These are phyloP conservation scores for Lophius americanus DNA, from an alignment of 2,797 vertebrate genomes.

Conservation along the genomic window DNA sequence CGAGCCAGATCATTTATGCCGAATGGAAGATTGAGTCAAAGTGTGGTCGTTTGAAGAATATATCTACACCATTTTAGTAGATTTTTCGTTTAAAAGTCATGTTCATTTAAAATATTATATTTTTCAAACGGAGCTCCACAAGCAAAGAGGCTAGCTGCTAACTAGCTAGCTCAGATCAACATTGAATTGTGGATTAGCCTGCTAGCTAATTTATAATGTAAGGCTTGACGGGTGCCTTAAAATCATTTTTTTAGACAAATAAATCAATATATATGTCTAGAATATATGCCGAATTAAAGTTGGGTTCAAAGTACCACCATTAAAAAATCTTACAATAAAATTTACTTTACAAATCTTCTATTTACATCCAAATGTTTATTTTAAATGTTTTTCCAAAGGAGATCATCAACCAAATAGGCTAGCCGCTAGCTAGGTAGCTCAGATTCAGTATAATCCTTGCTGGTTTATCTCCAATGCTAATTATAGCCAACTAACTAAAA, in stretches of 20 bases:
- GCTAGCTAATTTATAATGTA: background rate
- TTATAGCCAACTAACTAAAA: too few species aligned
- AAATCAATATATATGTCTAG: accelerated
- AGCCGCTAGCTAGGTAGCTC: slow-evolving; percentile 6
- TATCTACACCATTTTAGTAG: too few species aligned
- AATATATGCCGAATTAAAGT: background rate
- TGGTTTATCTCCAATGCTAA: background rate
- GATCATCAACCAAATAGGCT: background rate
- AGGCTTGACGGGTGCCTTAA: background rate
- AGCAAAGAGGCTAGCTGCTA: too few species aligned
- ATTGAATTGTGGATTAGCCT: too few species aligned
- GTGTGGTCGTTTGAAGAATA: too few species aligned
- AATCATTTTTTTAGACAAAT: background rate
- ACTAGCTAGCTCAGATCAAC: too few species aligned
- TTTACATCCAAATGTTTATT: background rate
- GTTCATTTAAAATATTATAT: too few species aligned
- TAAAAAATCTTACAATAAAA: too few species aligned
- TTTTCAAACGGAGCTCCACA: too few species aligned
- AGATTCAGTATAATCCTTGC: background rate
- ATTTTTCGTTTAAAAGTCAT: too few species aligned
- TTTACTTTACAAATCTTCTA: background rate
- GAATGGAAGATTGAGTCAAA: background rate
- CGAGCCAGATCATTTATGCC: accelerated
- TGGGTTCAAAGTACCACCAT: accelerated
- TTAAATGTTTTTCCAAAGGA: background rate